Evolutionary conservation across 2,113 vertebrate species (phyloP).

Genomic region (Seriola quinqueradiata): DNA sequence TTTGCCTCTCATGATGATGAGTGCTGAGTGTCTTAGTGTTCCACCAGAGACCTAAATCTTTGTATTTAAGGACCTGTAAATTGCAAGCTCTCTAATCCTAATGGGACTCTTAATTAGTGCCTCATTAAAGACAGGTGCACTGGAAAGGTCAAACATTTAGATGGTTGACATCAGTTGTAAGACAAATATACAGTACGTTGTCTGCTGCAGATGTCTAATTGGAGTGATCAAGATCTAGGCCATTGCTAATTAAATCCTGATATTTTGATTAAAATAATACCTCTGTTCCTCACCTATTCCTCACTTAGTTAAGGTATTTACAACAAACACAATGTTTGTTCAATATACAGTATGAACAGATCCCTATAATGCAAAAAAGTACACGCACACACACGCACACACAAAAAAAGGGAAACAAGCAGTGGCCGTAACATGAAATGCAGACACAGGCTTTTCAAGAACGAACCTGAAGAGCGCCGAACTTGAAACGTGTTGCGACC

Average conservation of each 20-base stretch:
- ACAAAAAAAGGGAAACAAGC: background rate
- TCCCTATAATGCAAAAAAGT: background rate
- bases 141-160: constrained; percentile 58
- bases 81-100: constrained; percentile 48
- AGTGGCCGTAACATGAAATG: background rate
- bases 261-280: constrained; percentile 32
- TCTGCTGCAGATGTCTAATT: constrained; percentile 55
- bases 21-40: background rate
- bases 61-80: constrained; percentile 52
- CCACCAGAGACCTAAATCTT: constrained; percentile 33
- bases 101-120: constrained; percentile 54
- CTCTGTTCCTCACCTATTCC: background rate
- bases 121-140: constrained; percentile 57
- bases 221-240: constrained; percentile 27
- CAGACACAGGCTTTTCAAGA: constrained; percentile 29
- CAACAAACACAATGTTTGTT: background rate
- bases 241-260: constrained; percentile 42
- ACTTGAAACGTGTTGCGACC: constrained; percentile 30
- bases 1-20: constrained; percentile 7
- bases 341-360: background rate
- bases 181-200: constrained; percentile 51
- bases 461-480: constrained; percentile 15
- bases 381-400: no score
- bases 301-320: background rate
- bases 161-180: constrained; percentile 34